phyloP scores from a whole-genome alignment of 1,140 invertebrate genomes.

The Harlomillsia oculata region DNA sequence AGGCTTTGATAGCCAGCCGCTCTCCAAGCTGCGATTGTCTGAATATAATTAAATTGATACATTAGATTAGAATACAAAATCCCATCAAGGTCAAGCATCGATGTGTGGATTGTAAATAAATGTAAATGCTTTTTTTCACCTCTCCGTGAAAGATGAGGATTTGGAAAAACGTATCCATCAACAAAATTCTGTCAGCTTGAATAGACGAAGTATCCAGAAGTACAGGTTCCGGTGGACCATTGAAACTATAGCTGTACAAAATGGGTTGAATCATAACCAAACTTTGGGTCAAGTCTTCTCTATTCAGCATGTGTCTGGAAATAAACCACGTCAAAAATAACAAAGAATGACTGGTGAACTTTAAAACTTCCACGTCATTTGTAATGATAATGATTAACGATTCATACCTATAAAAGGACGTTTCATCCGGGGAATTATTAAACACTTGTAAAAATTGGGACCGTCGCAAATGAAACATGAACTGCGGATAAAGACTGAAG shows the following conservation, averaged over 20 bases:
- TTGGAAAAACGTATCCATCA: slow-evolving; percentile 99
- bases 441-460: slow-evolving; percentile 99
- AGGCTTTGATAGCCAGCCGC: slow-evolving; percentile 88
- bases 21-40: slow-evolving; percentile 96
- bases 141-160: slow-evolving; percentile 99
- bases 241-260: slow-evolving; percentile 96
- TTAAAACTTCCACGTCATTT: background rate
- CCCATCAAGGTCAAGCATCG: background rate
- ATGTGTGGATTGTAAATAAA: background rate
- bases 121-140: slow-evolving; percentile 46
- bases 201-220: slow-evolving; percentile 95
- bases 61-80: background rate
- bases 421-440: slow-evolving; percentile 99
- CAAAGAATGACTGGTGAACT: slow-evolving; percentile 31
- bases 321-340: too few relatives aligned
- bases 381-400: background rate
- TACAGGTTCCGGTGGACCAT: slow-evolving; percentile 94
- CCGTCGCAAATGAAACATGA: slow-evolving; percentile 97
- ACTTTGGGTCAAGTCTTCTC: slow-evolving; percentile 93
- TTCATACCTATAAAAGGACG: slow-evolving; percentile 88
- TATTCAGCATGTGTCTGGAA: slow-evolving; percentile 86
- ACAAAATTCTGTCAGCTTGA: slow-evolving; percentile 88
- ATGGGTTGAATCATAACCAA: slow-evolving; percentile 99
- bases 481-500: slow-evolving; percentile 97
- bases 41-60: too few relatives aligned